Evolutionary conservation across 1,140 invertebrate species (phyloP), one percentile per base, ranked within the genome.

Genomic region (Centruroides sculpturatus): DNA sequence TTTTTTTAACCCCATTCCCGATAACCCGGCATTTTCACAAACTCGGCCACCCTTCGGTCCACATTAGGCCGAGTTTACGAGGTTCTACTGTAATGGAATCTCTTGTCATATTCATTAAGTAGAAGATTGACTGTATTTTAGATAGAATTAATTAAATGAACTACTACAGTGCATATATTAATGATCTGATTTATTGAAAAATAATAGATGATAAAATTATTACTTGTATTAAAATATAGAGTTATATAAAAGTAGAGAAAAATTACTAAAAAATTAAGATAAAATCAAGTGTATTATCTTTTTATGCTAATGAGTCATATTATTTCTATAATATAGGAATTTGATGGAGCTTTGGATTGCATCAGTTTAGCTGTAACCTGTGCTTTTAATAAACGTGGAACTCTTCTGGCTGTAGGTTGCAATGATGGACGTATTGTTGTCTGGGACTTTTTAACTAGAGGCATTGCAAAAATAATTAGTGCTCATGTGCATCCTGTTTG

Each of bases 401-500:
- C 93, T 5, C 75, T 98, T 34, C 75, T 99, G 57, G 95, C 94
- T 54, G 95, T 99, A 6, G 96, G 96, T 6, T 98, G 94, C 72
- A 99, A 98, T 75, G 96, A 99, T 81, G 96, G 96, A 1, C 82
- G 93, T 67, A 89, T 99, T 70, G 92, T 98, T 60, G 85, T 99
- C 64, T 98, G 94, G 93, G 96, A 99, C 77, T 98, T 98, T 74
- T 75, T 98, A 12, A 99, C 96, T 0, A 73, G 94, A 70, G 92
- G 94, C 56, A 96, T 97, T 66, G 92, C 92, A 8, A 98, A 98
- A 80, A 88, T 96, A 56, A 92, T 98, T 67, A 88, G 85, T 64
- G 93, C 94, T 46, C 96, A 99, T 78, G 91, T 96, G n/a, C 92
- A 98, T 79, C 94, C 95, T 34, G 91, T 98, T 5, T 97, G 92